These are phyloP conservation scores for Nettapus auritus DNA, from an alignment of 2,113 vertebrate species.

Conservation along the genomic window DNA sequence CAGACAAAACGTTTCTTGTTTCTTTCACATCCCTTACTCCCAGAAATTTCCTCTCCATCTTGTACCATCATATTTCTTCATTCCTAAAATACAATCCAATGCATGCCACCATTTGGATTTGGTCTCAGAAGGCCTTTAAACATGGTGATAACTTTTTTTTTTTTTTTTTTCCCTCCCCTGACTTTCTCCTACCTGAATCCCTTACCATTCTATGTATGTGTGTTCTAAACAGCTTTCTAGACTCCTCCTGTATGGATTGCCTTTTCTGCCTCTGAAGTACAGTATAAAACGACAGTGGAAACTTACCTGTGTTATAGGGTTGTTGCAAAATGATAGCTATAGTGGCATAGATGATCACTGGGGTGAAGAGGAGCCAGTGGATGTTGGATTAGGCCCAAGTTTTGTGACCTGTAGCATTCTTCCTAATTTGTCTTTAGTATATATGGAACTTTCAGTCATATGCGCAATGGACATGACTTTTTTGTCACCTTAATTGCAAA, in stretches of 20 bases:
- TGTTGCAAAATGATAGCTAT: not conserved
- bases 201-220: not conserved
- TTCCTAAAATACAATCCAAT: not conserved
- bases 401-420: not conserved
- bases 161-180: rapidly evolving
- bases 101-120: not conserved
- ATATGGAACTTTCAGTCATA: not conserved
- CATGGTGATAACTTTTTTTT: not conserved
- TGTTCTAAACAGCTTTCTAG: not conserved
- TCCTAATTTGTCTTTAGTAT: not conserved
- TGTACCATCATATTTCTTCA: not conserved
- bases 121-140: not conserved
- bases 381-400: not conserved
- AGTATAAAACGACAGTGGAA: not conserved
- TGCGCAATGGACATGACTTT: not conserved
- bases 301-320: not conserved
- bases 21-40: not conserved
- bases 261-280: not conserved
- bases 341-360: not conserved
- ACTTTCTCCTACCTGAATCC: not conserved
- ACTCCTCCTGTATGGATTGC: not conserved
- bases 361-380: not conserved
- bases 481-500: not conserved
- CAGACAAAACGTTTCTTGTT: not conserved
- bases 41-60: not conserved